A percentile compares a stretch with the other conserved stretches of the same genome.
Conservation (phyloP, 2,888 invertebrate species). For the Scrobipalpa costella region DNA sequence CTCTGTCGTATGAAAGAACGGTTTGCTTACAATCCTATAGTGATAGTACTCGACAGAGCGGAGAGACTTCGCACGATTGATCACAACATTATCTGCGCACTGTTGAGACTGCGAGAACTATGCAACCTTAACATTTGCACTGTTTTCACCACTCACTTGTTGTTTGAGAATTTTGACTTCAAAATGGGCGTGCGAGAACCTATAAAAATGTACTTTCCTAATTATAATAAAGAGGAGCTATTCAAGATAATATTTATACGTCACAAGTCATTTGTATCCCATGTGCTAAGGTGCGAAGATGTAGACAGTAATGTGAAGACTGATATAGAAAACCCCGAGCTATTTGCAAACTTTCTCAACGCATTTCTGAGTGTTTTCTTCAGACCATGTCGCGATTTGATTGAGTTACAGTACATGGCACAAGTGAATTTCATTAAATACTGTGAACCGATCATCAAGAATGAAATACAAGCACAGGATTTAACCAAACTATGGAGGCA, state of each 20-base stretch:
- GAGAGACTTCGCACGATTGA: conserved; percentile 90
- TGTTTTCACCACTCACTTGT: conserved; percentile 88
- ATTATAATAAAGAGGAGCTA: conserved; percentile 88
- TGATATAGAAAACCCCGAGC: conserved; percentile 71
- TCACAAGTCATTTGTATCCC: conserved; percentile 59
- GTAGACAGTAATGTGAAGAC: conserved; percentile 50
- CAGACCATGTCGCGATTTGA: conserved; percentile 90
- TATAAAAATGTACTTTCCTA: conserved; percentile 87
- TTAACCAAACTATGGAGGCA: conserved; percentile 89
- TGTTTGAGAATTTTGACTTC: conserved; percentile 89
- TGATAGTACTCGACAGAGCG: conserved; percentile 90
- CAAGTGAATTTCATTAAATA: conserved; percentile 88
- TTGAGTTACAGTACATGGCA: conserved; percentile 91
- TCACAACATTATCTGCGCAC: conserved; percentile 85
- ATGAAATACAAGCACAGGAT: conserved; percentile 83
- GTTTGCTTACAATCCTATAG: conserved; percentile 67
- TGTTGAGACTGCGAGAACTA: conserved; percentile 88
- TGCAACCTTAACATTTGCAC: conserved; percentile 86
- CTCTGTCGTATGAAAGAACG: conserved; percentile 60
- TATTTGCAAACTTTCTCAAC: conserved; percentile 90
- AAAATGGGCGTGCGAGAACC: conserved; percentile 87
- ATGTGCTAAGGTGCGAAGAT: conserved; percentile 54
- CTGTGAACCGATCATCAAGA: conserved; percentile 87
- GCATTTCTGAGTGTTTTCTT: conserved; percentile 92
- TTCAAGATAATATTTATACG: conserved; percentile 71